These are phyloP conservation scores for Serilophus lunatus DNA, from an alignment of 2,113 vertebrate species.

Conservation along the genomic window DNA sequence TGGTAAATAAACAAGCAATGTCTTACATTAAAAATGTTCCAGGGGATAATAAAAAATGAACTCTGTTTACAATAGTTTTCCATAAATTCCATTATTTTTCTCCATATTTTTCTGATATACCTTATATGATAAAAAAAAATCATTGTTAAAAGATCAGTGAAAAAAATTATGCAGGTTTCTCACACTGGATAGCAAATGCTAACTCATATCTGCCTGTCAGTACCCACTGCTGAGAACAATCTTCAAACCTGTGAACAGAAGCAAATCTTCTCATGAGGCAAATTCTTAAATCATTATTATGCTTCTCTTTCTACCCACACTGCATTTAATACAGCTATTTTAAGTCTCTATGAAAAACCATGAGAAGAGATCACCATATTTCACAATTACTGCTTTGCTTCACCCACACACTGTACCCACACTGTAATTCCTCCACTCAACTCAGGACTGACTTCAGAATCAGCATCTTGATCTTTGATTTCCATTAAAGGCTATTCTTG, in stretches of 20 bases:
- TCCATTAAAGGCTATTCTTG: not conserved
- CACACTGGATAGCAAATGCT: not conserved
- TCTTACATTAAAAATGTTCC: not conserved
- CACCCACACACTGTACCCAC: not conserved
- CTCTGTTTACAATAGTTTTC: not conserved
- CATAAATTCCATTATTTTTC: not conserved
- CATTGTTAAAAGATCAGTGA: not conserved
- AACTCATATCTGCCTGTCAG: not conserved
- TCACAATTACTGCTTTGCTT: not conserved
- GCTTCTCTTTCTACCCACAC: slow-evolving; percentile 26
- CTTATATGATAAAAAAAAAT: not conserved
- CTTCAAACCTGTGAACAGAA: not conserved
- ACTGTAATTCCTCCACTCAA: not conserved
- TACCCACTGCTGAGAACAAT: not conserved
- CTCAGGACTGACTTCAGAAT: not conserved
- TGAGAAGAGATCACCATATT: slow-evolving; percentile 1
- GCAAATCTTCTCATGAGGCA: not conserved
- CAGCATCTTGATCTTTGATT: not conserved
- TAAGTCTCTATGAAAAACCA: not conserved
- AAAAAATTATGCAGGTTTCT: not conserved
- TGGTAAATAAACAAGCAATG: not conserved
- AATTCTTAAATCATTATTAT: not conserved
- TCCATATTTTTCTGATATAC: not conserved
- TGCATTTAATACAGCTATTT: slow-evolving; percentile 18
- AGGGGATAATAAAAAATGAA: rapidly evolving